phyloP scores from a whole-genome alignment of 92 coral and sea anemone genomes.

The Epizoanthus ramosus region DNA sequence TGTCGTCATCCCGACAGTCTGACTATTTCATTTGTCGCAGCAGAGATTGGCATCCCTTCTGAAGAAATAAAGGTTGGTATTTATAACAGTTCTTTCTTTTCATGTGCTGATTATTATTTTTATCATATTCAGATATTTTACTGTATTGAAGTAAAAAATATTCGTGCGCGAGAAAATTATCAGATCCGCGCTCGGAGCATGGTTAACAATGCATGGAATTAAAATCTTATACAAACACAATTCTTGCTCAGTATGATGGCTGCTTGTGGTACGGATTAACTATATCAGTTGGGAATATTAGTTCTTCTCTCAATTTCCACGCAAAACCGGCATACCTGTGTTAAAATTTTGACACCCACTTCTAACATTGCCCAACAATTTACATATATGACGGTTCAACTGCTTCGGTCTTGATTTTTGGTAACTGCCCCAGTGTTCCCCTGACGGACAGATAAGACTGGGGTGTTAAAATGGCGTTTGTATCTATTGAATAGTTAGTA shows the following conservation, averaged over 20 bases:
- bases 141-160: neutral
- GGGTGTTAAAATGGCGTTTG: too few species aligned
- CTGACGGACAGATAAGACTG: too few species aligned
- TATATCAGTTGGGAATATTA: neutral
- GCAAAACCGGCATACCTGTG: neutral
- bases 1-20: constrained; percentile 68
- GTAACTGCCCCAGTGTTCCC: too few species aligned
- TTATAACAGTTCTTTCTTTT: neutral
- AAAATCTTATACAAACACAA: constrained; percentile 10
- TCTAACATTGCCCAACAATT: too few species aligned
- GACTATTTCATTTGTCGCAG: constrained; percentile 68
- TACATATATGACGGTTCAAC: too few species aligned
- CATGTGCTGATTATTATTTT: neutral
- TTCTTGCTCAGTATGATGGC: constrained; percentile 9
- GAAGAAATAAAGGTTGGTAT: constrained; percentile 68
- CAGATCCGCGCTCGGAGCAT: neutral
- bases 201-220: constrained; percentile 6
- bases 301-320: neutral
- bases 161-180: neutral
- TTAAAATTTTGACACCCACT: neutral
- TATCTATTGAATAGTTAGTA: too few species aligned
- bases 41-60: constrained; percentile 70
- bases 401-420: too few species aligned
- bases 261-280: neutral
- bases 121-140: neutral